Evolutionary conservation across 2,797 vertebrate species (phyloP).

Genomic region (Argyrosomus regius): DNA sequence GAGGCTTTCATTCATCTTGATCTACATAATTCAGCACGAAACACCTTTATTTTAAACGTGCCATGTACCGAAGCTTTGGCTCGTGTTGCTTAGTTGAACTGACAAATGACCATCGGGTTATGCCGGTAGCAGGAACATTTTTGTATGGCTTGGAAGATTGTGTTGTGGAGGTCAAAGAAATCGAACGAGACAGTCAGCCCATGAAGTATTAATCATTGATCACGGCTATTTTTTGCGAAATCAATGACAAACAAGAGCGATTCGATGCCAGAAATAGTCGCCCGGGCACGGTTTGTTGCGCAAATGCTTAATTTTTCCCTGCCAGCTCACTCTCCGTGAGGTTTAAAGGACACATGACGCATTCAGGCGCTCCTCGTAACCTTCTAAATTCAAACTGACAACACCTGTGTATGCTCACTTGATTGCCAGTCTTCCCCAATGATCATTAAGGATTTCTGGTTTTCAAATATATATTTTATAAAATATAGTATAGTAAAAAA

Average conservation of each 20-base stretch:
- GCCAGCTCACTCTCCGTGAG: conserved; percentile 78
- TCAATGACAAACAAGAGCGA: background rate
- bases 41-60: background rate
- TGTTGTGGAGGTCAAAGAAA: conserved; percentile 33
- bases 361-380: conserved; percentile 52
- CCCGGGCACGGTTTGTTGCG: conserved; percentile 9
- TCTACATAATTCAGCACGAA: background rate
- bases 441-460: background rate
- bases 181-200: conserved; percentile 11
- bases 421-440: background rate
- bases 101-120: conserved; percentile 14
- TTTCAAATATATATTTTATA: background rate
- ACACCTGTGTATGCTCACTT: background rate
- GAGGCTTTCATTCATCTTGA: background rate
- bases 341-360: conserved; percentile 86
- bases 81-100: background rate
- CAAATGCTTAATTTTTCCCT: conserved; percentile 73
- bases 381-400: background rate
- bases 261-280: conserved; percentile 19
- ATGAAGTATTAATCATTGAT: conserved; percentile 15
- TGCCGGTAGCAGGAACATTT: conserved; percentile 39
- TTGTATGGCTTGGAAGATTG: conserved; percentile 1
- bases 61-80: background rate
- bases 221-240: conserved; percentile 10
- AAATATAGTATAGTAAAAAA: background rate